A percentile compares a stretch with the other conserved stretches of the same genome.
Evolutionary conservation across 2,797 vertebrate genomes (phyloP).

Genomic region (Hoplostethus mediterraneus): DNA sequence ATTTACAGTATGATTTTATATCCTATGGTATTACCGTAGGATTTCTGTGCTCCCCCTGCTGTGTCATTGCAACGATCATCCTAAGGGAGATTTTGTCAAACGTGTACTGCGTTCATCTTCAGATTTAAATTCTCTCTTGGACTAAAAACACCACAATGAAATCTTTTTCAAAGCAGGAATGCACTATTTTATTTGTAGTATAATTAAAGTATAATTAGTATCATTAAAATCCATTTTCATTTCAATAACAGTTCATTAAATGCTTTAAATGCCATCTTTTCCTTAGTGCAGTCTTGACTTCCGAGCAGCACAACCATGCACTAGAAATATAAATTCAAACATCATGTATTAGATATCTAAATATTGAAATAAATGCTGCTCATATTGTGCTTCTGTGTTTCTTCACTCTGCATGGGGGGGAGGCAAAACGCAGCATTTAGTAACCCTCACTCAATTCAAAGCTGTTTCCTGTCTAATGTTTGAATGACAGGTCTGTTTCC

Average conservation of each 20-base stretch:
- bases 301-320: slow-evolving; percentile 21
- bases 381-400: neutral
- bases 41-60: too few species aligned
- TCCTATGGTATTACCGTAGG: too few species aligned
- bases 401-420: slow-evolving; percentile 66
- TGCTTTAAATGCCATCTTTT: neutral
- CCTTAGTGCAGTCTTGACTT: slow-evolving; percentile 4
- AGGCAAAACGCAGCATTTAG: neutral
- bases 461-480: neutral
- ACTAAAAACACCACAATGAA: neutral
- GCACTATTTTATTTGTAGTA: slow-evolving; percentile 9
- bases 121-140: neutral
- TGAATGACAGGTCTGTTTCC: neutral
- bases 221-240: neutral
- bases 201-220: too few species aligned
- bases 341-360: neutral
- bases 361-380: neutral
- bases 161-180: slow-evolving; percentile 3
- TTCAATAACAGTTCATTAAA: slow-evolving; percentile 5
- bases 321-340: slow-evolving; percentile 7
- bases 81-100: neutral
- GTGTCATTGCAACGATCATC: neutral
- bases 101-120: neutral
- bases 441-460: neutral
- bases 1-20: too few species aligned